Evolutionary conservation across 2,888 invertebrate genomes (phyloP), one percentile per base, ranked within the genome.

Genomic region (Eupithecia exiguata): DNA sequence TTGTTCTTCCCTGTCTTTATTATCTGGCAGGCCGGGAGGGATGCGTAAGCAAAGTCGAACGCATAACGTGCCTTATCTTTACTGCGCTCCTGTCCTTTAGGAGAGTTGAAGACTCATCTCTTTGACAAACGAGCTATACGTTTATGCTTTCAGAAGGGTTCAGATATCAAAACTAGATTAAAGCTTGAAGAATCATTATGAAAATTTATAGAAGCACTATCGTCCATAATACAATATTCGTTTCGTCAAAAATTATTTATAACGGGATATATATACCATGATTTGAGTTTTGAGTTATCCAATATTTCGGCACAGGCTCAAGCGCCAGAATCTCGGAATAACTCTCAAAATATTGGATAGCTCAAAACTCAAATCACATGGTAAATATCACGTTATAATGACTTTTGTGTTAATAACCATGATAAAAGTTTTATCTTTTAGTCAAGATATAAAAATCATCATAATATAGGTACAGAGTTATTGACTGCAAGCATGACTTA

Each of bases 21-120:
- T 25, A 70, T 70, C 49, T 68, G 49, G 38, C 36, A 62, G 69
- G 38, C 30, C 43, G 35, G 69, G 49, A 53, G 58, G 66, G 75
- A 66, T 75, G 67, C 67, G 70, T 75, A 68, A 70, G 75, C 66
- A 71, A 71, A 69, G 61, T 58, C 43, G 25, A 70, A 70, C 30
- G 61, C 38, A 49, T 38, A 61, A 21, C 75, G 75, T 71, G 76
- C 67, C 71, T 74, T 73, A 76, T 76, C 76, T 71, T 69, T 69
- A 71, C 67, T 76, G 69, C 40, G 67, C 70, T 38, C 43, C 65
- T 65, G 61, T 71, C 61, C 66, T 74, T 25, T 71, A 63, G 61
- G 68, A 25, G 66, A 70, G 71, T 71, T 62, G 53, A 72, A 30
- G 71, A 76, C 35, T 71, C 73, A 73, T 73, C 68, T 30, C 43